Evolutionary conservation across 2,797 vertebrate genomes (phyloP).

Genomic region (Nothura maculosa): DNA sequence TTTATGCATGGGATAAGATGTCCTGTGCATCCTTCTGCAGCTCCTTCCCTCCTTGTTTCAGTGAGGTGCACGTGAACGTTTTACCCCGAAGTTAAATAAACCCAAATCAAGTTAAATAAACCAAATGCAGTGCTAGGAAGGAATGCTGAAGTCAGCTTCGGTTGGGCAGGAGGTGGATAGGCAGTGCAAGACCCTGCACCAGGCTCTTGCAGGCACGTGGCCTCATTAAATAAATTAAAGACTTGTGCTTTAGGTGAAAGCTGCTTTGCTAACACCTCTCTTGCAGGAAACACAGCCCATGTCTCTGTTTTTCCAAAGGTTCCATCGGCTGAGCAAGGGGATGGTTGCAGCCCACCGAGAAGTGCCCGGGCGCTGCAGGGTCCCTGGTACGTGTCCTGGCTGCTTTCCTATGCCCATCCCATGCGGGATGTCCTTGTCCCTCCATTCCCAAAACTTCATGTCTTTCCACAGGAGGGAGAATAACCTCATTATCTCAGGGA

Average conservation of each 20-base stretch:
- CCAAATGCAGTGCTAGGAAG: background rate
- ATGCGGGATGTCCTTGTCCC: fast-evolving
- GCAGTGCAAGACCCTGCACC: background rate
- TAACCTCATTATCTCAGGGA: background rate
- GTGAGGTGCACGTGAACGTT: background rate
- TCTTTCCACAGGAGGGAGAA: background rate
- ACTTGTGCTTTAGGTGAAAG: background rate
- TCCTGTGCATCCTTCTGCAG: background rate
- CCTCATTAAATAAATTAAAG: background rate
- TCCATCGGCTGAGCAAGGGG: background rate
- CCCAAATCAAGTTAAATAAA: background rate
- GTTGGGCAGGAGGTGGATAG: fast-evolving
- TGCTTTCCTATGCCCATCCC: background rate
- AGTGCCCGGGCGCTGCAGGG: background rate
- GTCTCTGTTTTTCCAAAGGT: background rate
- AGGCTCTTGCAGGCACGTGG: fast-evolving
- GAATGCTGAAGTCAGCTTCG: background rate
- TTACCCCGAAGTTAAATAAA: background rate
- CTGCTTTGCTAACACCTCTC: background rate
- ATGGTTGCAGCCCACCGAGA: background rate
- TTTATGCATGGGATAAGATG: fast-evolving
- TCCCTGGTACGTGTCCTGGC: background rate
- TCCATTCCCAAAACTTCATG: background rate
- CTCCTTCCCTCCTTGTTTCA: background rate
- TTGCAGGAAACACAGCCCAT: background rate